Percentiles rank a stretch among this genome's conserved stretches.
Conservation (phyloP, 2,113 vertebrate species). For the Nicator chloris region DNA sequence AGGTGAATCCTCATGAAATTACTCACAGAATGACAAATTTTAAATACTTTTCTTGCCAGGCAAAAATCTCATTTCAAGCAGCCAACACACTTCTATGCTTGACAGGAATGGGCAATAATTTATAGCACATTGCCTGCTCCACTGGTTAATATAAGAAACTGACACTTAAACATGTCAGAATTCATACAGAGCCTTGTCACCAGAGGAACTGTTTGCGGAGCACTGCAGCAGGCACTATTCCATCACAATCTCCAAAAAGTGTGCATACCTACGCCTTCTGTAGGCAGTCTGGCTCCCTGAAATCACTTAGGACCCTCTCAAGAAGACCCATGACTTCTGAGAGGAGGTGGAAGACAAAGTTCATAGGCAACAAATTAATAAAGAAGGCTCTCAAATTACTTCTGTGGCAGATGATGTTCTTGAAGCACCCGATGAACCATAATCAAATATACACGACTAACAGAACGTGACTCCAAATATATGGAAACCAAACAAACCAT, state of each 20-base stretch:
- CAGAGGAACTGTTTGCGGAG: background rate
- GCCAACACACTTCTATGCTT: background rate
- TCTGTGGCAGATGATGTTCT: background rate
- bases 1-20: background rate
- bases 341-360: background rate
- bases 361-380: background rate
- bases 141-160: background rate
- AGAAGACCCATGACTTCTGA: background rate
- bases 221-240: background rate
- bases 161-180: background rate
- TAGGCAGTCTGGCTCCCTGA: background rate
- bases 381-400: background rate
- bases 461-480: background rate
- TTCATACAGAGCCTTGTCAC: background rate
- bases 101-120: background rate
- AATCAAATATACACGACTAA: background rate
- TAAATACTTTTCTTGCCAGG: background rate
- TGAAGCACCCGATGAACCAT: background rate
- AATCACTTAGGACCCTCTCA: background rate
- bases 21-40: background rate
- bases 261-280: background rate
- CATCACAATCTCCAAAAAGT: background rate
- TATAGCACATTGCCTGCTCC: background rate
- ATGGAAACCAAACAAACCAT: slow-evolving; percentile 1
- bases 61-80: background rate